Evolutionary conservation across 35 echinoderm and acorn worm genomes (phyloP).

Genomic region (Diadema setosum): DNA sequence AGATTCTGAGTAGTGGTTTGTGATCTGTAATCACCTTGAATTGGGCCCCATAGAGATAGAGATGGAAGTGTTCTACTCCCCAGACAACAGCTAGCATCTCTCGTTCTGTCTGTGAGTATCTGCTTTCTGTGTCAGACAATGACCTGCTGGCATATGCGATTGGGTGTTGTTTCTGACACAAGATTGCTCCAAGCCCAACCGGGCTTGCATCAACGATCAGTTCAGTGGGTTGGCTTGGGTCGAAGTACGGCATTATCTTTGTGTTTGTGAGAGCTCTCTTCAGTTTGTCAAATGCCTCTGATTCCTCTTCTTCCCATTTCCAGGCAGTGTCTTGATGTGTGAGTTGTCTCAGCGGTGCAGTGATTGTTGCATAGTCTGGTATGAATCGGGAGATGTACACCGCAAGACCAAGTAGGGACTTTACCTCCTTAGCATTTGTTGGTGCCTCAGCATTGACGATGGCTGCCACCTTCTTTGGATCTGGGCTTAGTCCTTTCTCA

Average conservation of each 20-base stretch:
- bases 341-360: constrained; percentile 17
- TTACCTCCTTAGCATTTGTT: constrained; percentile 24
- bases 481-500: constrained; percentile 11
- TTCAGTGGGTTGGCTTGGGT: constrained; percentile 28
- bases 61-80: constrained; percentile 37
- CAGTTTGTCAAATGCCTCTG: background rate
- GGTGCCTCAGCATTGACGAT: background rate
- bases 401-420: constrained; percentile 38
- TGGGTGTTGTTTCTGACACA: constrained; percentile 28
- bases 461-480: constrained; percentile 18
- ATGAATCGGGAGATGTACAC: constrained; percentile 47
- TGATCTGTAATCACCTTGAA: constrained; percentile 46
- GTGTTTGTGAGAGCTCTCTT: constrained; percentile 41
- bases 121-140: constrained; percentile 33
- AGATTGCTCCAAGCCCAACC: constrained; percentile 53
- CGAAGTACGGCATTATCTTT: constrained; percentile 52
- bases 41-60: constrained; percentile 41
- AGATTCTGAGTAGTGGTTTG: constrained; percentile 51
- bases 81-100: constrained; percentile 45
- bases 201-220: constrained; percentile 68
- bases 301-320: constrained; percentile 10
- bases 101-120: constrained; percentile 51
- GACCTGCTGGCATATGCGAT: constrained; percentile 44
- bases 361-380: constrained; percentile 30
- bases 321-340: constrained; percentile 41